Evolutionary conservation across 64 coral and sea anemone species (phyloP).

Genomic region (Montipora sp.): DNA sequence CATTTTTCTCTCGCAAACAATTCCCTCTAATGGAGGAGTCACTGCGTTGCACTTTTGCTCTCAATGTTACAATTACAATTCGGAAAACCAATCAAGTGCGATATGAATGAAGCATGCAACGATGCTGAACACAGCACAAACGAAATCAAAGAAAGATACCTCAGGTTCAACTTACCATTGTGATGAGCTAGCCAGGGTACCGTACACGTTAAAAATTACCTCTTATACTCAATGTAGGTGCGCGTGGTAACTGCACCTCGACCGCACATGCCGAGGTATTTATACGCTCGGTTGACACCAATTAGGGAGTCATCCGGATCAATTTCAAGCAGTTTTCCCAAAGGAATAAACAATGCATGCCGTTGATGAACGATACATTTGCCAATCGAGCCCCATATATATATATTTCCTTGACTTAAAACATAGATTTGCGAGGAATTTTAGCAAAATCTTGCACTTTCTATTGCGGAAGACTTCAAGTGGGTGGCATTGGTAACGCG

Average conservation of each 20-base stretch:
- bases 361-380: background rate
- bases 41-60: too few relatives aligned
- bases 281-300: background rate
- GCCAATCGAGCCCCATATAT: background rate
- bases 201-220: too few relatives aligned
- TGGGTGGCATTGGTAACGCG: background rate
- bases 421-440: background rate
- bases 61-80: background rate
- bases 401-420: background rate
- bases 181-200: too few relatives aligned
- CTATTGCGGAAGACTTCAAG: background rate
- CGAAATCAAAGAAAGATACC: too few relatives aligned
- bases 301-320: conserved; percentile 23
- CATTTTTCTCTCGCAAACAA: background rate
- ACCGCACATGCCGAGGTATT: background rate
- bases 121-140: too few relatives aligned
- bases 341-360: conserved; percentile 1
- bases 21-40: background rate
- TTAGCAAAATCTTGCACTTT: background rate
- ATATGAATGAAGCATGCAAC: too few relatives aligned
- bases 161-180: too few relatives aligned
- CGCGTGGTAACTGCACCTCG: too few relatives aligned
- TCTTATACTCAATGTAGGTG: background rate
- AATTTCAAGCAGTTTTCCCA: conserved; percentile 43
- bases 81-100: background rate